Evolutionary conservation across 1,140 invertebrate species (phyloP).

Genomic region (Hormaphis cornu): DNA sequence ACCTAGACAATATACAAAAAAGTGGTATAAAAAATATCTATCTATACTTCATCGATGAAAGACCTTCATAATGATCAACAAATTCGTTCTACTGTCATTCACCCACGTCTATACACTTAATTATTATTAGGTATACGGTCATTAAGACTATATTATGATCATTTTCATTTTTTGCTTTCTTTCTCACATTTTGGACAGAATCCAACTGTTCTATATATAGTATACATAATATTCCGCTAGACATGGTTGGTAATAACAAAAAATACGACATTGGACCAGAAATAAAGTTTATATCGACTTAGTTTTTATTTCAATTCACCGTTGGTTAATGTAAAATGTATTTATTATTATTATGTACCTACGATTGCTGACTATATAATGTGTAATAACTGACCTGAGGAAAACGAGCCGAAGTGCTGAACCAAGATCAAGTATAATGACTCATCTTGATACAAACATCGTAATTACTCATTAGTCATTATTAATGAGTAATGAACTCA

Average conservation of each 20-base stretch:
- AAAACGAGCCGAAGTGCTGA: too few relatives aligned
- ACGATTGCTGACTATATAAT: too few relatives aligned
- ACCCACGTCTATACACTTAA: constrained; percentile 15
- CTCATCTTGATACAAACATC: too few relatives aligned
- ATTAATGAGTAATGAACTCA: too few relatives aligned
- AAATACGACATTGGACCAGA: constrained; percentile 6
- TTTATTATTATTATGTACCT: too few relatives aligned
- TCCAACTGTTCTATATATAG: constrained; percentile 28
- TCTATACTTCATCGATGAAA: background rate
- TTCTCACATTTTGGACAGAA: background rate
- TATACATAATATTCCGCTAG: constrained; percentile 3
- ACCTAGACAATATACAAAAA: background rate
- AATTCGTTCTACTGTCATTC: constrained; percentile 25
- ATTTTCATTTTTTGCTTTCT: background rate
- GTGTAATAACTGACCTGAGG: too few relatives aligned
- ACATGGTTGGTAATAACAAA: background rate
- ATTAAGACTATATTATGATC: constrained; percentile 18
- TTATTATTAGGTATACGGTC: background rate
- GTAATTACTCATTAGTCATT: too few relatives aligned
- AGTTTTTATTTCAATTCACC: too few relatives aligned
- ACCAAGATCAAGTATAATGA: too few relatives aligned
- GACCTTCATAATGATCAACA: constrained; percentile 11
- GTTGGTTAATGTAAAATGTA: too few relatives aligned
- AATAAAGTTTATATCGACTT: background rate
- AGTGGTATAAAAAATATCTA: constrained; percentile 6